These are phyloP conservation scores for Lamellibrachia columna DNA, from an alignment of 2,888 invertebrate genomes.

Conservation along the genomic window DNA sequence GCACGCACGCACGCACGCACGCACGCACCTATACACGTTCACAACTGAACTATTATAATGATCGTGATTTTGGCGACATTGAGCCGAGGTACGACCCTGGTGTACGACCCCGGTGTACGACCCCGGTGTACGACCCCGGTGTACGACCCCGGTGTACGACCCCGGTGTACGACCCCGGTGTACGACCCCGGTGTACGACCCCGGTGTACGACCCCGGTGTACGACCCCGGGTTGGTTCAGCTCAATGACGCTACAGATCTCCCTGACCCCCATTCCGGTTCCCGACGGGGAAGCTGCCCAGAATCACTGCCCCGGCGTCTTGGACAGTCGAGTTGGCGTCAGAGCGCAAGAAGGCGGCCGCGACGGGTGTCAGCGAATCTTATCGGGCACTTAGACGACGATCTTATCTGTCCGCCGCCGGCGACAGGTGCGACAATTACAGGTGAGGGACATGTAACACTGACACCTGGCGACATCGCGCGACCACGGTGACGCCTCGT, in stretches of 20 bases:
- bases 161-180: too few relatives aligned
- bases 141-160: too few relatives aligned
- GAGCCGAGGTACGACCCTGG: too few relatives aligned
- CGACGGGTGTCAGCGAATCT: conserved; percentile 2
- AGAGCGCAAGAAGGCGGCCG: neutral
- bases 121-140: too few relatives aligned
- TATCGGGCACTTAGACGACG: conserved; percentile 10
- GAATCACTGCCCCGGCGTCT: neutral
- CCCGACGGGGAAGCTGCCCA: neutral
- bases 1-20: too few relatives aligned
- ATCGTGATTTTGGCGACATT: too few relatives aligned
- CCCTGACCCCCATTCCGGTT: neutral
- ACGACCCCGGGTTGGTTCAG: neutral
- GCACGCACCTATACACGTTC: too few relatives aligned
- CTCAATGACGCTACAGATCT: neutral
- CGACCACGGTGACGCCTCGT: neutral
- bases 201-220: neutral
- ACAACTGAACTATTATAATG: too few relatives aligned
- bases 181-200: neutral
- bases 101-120: too few relatives aligned
- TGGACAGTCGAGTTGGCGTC: neutral
- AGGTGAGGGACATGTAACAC: neutral
- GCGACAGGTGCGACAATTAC: conserved; percentile 16
- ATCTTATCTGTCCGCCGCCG: neutral
- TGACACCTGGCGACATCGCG: neutral